Base-by-base conservation (phyloP, 2,888 invertebrate genomes). In the Drosophila borborema region DNA sequence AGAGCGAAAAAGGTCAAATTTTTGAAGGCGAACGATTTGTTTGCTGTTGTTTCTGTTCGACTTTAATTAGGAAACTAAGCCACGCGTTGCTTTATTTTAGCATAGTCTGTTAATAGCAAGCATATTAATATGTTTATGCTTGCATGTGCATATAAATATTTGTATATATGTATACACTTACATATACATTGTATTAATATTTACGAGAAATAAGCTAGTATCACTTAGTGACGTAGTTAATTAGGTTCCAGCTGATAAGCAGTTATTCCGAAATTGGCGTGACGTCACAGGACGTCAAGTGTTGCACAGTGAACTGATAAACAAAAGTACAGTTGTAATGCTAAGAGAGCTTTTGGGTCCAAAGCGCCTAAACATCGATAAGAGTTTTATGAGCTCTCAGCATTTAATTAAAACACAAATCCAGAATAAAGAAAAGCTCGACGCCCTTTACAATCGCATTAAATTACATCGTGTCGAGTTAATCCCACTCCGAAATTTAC, bases 1-100 rank as follows among this genome's bases (percentile, higher is more conserved):
- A 64, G 34, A 80, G 48, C 48, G 66, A 82, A 89, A 90, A 86
- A 88, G 83, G 90, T 90, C 86, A 90, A 82, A 80, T 78, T 88
- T 67, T 88, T 70, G 72, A 87, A 77, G 77, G 61, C 77, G 69
- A 70, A 62, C 64, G 70, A 76, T 82, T 79, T 82, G 77, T 74
- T 81, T 76, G 65, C 67, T 69, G 51, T 53, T 64, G 49, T 18
- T 41, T 23, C 45, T 54, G 46, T 16, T 67, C 53, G 40, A 66
- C 23, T 76, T 84, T 89, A 87, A 86, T 89, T 89, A 77, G 80
- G 80, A 77, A 81, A 80, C 82, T 77, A 67, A 87, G 74, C 72
- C 64, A 63, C 60, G 74, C 74, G 82, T 66, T 62, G 68, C 73
- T 60, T 70, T 78, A 46, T 65, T 14, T 8, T 60, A 77, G 73